phyloP scores from a whole-genome alignment of 2,797 vertebrate species.

The Carcharodon carcharias region DNA sequence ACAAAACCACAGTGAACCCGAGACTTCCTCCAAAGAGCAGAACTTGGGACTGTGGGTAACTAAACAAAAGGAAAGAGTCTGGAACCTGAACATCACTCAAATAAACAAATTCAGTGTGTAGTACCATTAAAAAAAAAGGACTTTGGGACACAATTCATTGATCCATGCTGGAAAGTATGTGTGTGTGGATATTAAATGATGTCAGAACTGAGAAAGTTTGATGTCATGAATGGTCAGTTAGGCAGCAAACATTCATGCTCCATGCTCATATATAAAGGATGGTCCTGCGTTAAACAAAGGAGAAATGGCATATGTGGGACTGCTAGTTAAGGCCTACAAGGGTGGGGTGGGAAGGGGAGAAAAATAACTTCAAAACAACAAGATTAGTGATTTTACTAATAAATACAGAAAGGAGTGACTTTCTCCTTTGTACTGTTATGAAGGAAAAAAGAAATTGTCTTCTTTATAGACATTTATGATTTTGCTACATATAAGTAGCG shows the following conservation, averaged over 20 bases:
- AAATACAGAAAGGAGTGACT: not conserved
- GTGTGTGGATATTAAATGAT: not conserved
- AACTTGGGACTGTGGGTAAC: conserved; percentile 45
- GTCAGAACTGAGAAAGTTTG: not conserved
- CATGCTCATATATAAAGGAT: not conserved
- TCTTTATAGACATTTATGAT: not conserved
- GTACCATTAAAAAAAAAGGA: not conserved
- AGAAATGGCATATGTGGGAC: not conserved
- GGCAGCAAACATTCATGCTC: not conserved
- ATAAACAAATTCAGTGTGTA: no score
- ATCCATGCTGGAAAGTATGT: not conserved
- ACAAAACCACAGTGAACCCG: conserved; percentile 37
- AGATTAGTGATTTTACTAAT: not conserved
- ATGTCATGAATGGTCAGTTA: not conserved
- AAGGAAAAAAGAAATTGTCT: not conserved
- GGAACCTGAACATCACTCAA: not conserved
- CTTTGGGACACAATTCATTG: not conserved
- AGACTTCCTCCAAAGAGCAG: conserved; percentile 49
- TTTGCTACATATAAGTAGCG: no score
- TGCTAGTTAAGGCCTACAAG: not conserved
- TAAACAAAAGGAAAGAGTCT: conserved; percentile 47
- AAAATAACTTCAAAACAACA: not conserved
- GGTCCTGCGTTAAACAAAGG: not conserved
- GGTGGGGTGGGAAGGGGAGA: no score
- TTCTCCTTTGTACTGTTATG: not conserved